Evolutionary conservation across 92 coral and sea anemone genomes (phyloP).

Genomic region (Porites lobata): DNA sequence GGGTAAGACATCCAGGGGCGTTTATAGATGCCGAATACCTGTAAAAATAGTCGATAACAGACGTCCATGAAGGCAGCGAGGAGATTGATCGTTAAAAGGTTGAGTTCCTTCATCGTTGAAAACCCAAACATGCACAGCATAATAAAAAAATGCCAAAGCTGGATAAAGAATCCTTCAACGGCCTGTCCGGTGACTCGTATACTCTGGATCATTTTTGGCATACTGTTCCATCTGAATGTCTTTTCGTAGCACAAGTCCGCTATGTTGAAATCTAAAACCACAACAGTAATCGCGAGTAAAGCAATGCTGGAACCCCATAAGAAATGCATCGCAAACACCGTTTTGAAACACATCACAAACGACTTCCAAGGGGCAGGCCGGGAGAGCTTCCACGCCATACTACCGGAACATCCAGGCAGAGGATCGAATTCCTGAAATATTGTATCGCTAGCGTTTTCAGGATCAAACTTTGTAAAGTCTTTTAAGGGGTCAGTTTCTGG

Average conservation of each 20-base stretch:
- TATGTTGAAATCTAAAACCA: constrained; percentile 76
- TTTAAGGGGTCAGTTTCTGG: neutral
- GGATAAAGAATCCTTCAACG: constrained; percentile 61
- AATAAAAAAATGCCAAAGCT: constrained; percentile 56
- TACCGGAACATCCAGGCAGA: constrained; percentile 34
- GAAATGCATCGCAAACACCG: constrained; percentile 22
- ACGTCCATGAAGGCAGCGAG: constrained; percentile 73
- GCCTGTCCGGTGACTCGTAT: constrained; percentile 65
- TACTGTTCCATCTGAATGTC: constrained; percentile 36
- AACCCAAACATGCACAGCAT: constrained; percentile 59
- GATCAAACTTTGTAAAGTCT: constrained; percentile 54
- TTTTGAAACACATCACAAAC: constrained; percentile 14
- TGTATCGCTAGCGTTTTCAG: constrained; percentile 36
- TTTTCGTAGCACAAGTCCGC: constrained; percentile 74
- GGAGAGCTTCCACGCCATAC: constrained; percentile 72
- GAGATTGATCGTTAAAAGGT: constrained; percentile 66
- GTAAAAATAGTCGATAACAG: constrained; percentile 60
- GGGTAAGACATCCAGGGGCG: constrained; percentile 67
- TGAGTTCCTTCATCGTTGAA: constrained; percentile 66
- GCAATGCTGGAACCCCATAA: constrained; percentile 28
- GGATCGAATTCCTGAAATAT: constrained; percentile 81
- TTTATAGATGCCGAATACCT: constrained; percentile 68
- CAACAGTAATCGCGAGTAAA: constrained; percentile 54
- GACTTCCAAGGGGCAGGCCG: constrained; percentile 32
- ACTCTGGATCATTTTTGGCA: constrained; percentile 64